Conservation (phyloP, 2,113 vertebrate species). For the Psilopogon haemacephalus region DNA sequence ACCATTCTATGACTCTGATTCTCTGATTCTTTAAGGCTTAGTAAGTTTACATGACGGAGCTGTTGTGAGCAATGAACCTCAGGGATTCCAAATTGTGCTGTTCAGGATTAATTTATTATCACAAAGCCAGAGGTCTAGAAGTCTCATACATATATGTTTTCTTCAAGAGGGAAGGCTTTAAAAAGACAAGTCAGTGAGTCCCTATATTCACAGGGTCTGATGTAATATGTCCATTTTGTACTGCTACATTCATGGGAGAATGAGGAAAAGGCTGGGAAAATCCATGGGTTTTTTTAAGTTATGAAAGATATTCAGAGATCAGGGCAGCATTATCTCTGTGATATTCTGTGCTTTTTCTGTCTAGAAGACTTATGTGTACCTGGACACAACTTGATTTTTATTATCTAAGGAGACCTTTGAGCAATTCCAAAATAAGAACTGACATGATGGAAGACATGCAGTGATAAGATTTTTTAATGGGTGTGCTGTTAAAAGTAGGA, state of each 20-base stretch:
- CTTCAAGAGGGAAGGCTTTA: background rate
- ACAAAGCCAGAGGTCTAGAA: background rate
- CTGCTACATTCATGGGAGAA: background rate
- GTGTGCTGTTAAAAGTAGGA: background rate
- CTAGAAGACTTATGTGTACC: background rate
- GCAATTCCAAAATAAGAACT: background rate
- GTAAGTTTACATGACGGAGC: background rate
- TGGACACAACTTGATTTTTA: background rate
- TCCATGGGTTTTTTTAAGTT: background rate
- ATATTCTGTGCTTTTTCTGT: background rate
- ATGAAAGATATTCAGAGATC: background rate
- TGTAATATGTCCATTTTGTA: background rate
- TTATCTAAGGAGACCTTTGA: background rate
- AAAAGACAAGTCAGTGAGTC: background rate
- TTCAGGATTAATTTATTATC: background rate
- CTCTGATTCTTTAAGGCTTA: background rate
- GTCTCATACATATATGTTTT: background rate
- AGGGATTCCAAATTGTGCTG: background rate
- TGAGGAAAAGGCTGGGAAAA: background rate
- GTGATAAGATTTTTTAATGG: background rate
- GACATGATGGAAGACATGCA: background rate
- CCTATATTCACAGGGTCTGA: background rate
- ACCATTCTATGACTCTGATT: too few species aligned
- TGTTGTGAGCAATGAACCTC: background rate
- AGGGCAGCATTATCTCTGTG: background rate